Conservation (phyloP, 2,113 vertebrate genomes). For the Anolis carolinensis region DNA sequence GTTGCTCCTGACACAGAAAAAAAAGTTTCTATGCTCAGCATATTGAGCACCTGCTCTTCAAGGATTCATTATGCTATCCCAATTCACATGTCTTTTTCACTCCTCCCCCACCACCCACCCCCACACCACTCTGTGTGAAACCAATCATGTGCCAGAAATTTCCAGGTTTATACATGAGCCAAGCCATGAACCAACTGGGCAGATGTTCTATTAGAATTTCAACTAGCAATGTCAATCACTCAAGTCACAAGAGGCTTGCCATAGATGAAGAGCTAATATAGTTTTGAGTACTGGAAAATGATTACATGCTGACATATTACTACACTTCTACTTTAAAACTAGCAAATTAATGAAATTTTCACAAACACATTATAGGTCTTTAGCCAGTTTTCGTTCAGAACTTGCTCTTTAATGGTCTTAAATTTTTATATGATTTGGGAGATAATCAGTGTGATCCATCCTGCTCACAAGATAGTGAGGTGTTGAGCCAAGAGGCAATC, state of each 20-base stretch:
- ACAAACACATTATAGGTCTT: not conserved
- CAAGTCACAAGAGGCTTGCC: too few species aligned
- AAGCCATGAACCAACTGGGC: not conserved
- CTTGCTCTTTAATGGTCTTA: not conserved
- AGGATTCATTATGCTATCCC: not conserved
- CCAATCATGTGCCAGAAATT: not conserved
- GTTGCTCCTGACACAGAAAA: too few species aligned
- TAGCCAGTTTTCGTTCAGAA: too few species aligned
- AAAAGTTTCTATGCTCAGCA: too few species aligned
- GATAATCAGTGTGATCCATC: too few species aligned
- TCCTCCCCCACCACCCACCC: too few species aligned
- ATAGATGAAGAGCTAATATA: too few species aligned
- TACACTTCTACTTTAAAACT: not conserved
- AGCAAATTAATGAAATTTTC: not conserved
- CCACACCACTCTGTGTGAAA: not conserved
- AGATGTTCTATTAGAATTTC: not conserved
- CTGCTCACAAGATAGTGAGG: not conserved
- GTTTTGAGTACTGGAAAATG: not conserved
- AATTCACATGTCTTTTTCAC: too few species aligned
- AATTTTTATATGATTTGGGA: too few species aligned
- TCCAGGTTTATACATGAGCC: not conserved
- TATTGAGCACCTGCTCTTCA: not conserved
- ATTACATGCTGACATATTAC: not conserved
- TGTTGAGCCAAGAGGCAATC: not conserved
- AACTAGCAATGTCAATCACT: not conserved